A percentile compares a stretch with the other conserved stretches of the same genome.
phyloP scores from a whole-genome alignment of 2,797 vertebrate genomes.

The Cyclura pinguis region DNA sequence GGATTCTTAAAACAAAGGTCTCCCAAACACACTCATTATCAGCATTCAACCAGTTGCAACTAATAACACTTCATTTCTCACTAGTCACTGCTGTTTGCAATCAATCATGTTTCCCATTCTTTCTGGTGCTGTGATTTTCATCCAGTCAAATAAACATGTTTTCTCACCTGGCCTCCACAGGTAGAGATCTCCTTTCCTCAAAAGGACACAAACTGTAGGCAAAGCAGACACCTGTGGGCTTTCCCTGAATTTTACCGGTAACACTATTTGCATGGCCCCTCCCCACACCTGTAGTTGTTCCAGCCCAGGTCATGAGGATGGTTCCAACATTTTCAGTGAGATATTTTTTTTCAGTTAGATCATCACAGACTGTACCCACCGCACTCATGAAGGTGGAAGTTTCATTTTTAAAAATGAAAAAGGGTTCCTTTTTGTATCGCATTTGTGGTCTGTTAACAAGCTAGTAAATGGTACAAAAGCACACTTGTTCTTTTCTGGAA shows the following conservation, averaged over 20 bases:
- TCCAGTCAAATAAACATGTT: background rate
- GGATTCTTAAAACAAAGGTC: background rate
- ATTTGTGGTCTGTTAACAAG: rapidly evolving
- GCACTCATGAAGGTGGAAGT: background rate
- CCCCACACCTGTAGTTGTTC: constrained; percentile 43
- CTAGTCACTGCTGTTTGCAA: constrained; percentile 17
- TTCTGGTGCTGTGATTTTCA: background rate
- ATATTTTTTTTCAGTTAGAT: constrained; percentile 26
- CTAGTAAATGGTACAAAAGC: background rate
- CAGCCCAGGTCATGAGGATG: constrained; percentile 38
- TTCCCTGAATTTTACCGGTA: background rate
- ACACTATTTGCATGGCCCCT: constrained; percentile 24
- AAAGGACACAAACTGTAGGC: background rate
- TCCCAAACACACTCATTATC: constrained; percentile 16
- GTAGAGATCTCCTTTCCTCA: background rate
- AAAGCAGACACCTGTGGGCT: background rate
- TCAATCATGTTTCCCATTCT: rapidly evolving
- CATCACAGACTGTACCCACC: constrained; percentile 1
- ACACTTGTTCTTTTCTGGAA: background rate
- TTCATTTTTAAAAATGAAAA: rapidly evolving
- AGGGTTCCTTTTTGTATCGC: background rate
- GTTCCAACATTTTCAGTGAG: constrained; percentile 36
- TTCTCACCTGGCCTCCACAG: background rate
- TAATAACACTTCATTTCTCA: background rate
- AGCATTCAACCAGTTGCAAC: rapidly evolving